Evolutionary conservation across 2,888 invertebrate species (phyloP).

Genomic region (Drosophila demipolita): DNA sequence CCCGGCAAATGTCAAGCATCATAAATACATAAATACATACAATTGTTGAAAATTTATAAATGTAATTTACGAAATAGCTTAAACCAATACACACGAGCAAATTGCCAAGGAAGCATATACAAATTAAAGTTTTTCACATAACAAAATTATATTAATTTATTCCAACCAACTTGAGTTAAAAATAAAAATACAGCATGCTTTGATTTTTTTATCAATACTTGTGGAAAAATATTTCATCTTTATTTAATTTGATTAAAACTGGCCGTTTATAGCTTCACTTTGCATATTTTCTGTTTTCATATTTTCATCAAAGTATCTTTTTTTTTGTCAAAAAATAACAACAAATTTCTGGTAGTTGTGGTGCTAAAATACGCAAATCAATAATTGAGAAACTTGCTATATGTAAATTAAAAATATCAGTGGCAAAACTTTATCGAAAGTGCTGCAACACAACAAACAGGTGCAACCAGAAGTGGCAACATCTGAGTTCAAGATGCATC

Average conservation of each 20-base stretch:
- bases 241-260: background rate
- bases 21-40: constrained; percentile 28
- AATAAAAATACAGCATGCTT: background rate
- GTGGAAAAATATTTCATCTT: background rate
- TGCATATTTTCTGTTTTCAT: background rate
- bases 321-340: background rate
- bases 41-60: constrained; percentile 13
- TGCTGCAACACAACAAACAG: constrained; percentile 12
- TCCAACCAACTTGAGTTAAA: background rate
- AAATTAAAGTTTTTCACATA: background rate
- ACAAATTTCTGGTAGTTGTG: background rate
- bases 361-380: background rate
- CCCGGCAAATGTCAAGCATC: constrained; percentile 23
- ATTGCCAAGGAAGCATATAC: background rate
- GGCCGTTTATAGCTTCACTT: background rate
- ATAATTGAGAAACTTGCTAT: constrained; percentile 5
- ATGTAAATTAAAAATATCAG: constrained; percentile 7
- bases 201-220: background rate
- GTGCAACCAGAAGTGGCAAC: constrained; percentile 2
- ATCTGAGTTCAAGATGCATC: constrained; percentile 12
- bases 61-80: constrained; percentile 9
- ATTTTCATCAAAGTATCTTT: background rate
- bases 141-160: background rate
- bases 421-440: constrained; percentile 9
- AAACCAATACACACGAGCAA: background rate